Evolutionary conservation across 2,113 vertebrate genomes (phyloP).

Genomic region (Dipodomys stephensi): DNA sequence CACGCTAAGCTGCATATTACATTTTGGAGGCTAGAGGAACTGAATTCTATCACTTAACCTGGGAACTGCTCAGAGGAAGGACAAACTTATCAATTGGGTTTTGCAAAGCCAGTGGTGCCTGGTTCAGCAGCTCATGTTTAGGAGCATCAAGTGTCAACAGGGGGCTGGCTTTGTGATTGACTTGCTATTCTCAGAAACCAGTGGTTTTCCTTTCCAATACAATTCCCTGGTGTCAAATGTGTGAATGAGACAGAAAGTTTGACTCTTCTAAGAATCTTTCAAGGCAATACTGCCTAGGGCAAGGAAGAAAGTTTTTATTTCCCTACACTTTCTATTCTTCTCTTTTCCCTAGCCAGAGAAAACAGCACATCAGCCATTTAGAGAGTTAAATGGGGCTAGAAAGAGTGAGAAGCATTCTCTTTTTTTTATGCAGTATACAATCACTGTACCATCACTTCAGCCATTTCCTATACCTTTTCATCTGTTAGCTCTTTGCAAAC

Average conservation of each 20-base stretch:
- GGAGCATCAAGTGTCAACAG: neutral
- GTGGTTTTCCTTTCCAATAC: neutral
- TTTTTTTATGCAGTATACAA: neutral
- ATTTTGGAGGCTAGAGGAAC: neutral
- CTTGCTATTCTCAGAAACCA: neutral
- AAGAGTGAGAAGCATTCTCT: neutral
- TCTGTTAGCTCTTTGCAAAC: neutral
- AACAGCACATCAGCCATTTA: neutral
- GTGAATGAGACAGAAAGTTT: neutral
- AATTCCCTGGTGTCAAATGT: neutral
- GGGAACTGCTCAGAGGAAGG: neutral
- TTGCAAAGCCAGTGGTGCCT: neutral
- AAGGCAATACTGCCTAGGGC: neutral
- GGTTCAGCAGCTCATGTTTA: neutral
- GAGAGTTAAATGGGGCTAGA: neutral
- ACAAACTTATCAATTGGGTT: neutral
- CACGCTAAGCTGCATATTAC: slow-evolving; percentile 12
- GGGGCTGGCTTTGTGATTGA: neutral
- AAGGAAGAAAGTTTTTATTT: slow-evolving; percentile 39
- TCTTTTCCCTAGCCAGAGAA: neutral
- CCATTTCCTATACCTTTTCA: neutral
- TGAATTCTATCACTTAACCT: neutral
- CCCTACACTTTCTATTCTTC: neutral
- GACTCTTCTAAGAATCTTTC: neutral
- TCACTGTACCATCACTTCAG: neutral